phyloP scores from a whole-genome alignment of 2,888 invertebrate genomes.

The Cactoblastis cactorum region DNA sequence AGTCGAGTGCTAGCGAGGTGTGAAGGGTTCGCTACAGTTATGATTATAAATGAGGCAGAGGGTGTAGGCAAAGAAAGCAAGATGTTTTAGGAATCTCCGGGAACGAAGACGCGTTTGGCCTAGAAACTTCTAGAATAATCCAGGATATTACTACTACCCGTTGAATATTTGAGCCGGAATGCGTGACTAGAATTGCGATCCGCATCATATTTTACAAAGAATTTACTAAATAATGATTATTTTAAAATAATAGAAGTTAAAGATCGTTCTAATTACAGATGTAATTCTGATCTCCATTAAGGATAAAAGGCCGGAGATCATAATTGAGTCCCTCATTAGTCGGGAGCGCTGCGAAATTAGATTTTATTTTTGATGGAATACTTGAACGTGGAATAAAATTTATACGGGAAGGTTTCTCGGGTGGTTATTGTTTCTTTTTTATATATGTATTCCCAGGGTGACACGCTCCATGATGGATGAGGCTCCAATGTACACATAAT shows the following conservation, averaged over 20 bases:
- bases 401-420: neutral
- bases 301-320: conserved; percentile 44
- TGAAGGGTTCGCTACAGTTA: conserved; percentile 54
- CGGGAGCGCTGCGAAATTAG: conserved; percentile 43
- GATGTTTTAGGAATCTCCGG: conserved; percentile 37
- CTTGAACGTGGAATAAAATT: conserved; percentile 23
- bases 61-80: conserved; percentile 40
- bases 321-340: conserved; percentile 62
- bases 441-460: conserved; percentile 15
- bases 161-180: conserved; percentile 43
- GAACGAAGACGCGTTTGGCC: conserved; percentile 36
- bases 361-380: conserved; percentile 50
- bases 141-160: conserved; percentile 36
- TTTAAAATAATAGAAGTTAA: conserved; percentile 22
- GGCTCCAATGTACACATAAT: conserved; percentile 25
- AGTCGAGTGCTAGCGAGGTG: conserved; percentile 48
- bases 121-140: conserved; percentile 29
- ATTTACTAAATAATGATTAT: neutral
- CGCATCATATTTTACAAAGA: neutral
- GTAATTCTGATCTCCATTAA: conserved; percentile 41
- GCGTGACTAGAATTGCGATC: conserved; percentile 30
- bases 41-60: conserved; percentile 65
- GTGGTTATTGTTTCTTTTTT: conserved; percentile 11
- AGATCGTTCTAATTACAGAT: conserved; percentile 43
- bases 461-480: conserved; percentile 16